These are phyloP conservation scores for Cercocebus atys DNA, from an alignment of 2,113 vertebrate genomes.

Conservation along the genomic window DNA sequence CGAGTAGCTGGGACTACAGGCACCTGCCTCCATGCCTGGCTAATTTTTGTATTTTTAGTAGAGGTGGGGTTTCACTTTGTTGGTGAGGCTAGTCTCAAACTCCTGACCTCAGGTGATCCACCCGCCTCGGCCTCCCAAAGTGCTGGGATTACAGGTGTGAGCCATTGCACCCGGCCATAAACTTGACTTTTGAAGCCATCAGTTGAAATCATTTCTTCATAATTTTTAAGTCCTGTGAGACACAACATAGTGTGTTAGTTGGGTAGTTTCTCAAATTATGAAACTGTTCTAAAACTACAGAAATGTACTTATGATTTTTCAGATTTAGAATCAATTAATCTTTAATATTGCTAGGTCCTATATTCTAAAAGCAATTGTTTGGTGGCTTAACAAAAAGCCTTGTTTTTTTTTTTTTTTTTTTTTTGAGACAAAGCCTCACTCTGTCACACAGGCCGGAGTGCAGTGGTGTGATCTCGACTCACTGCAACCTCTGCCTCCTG, in stretches of 20 bases:
- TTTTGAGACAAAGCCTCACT: not conserved
- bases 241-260: not conserved
- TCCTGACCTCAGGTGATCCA: too few species aligned
- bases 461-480: not conserved
- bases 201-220: not conserved
- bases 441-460: not conserved
- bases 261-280: not conserved
- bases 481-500: not conserved
- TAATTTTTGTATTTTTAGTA: too few species aligned
- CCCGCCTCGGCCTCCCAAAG: too few species aligned
- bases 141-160: too few species aligned
- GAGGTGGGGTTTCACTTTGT: too few species aligned
- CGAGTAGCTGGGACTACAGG: too few species aligned
- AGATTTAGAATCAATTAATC: conserved; percentile 18
- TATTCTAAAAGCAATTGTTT: not conserved
- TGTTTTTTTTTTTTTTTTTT: not conserved
- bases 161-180: not conserved
- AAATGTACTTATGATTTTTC: not conserved
- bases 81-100: too few species aligned
- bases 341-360: not conserved
- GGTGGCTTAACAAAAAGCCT: not conserved
- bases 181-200: not conserved
- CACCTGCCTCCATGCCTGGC: too few species aligned
- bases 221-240: not conserved
- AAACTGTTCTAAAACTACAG: not conserved